Percentiles rank a stretch among this genome's conserved stretches.
Evolutionary conservation across 2,113 vertebrate genomes (phyloP).

Genomic region (Petrocephalus microphthalmus): DNA sequence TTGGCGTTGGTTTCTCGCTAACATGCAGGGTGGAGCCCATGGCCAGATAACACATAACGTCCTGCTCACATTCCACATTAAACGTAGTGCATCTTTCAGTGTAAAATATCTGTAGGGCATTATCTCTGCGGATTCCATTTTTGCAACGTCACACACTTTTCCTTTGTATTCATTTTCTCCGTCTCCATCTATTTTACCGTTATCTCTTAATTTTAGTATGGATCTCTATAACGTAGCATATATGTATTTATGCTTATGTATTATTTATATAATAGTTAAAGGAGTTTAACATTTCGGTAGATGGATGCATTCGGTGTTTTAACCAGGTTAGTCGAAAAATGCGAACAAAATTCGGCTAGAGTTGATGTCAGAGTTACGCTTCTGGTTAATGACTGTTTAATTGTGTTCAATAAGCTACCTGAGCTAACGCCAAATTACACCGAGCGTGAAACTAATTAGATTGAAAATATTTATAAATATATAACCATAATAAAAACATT

Average conservation of each 20-base stretch:
- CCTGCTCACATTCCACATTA: neutral
- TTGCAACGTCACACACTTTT: neutral
- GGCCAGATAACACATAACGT: neutral
- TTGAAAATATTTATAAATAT: constrained; percentile 70
- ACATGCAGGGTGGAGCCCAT: neutral
- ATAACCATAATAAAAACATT: constrained; percentile 47
- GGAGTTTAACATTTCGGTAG: neutral
- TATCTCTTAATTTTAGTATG: neutral
- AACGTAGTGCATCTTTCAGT: neutral
- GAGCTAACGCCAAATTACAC: neutral
- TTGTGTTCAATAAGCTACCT: neutral
- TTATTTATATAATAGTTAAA: neutral
- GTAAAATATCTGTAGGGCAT: neutral
- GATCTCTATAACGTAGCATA: neutral
- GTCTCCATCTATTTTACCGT: neutral
- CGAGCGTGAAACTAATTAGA: constrained; percentile 45
- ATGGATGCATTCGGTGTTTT: neutral
- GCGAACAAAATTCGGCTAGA: neutral
- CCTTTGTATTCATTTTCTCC: neutral
- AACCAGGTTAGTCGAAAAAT: neutral
- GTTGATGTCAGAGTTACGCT: neutral
- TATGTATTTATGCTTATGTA: neutral
- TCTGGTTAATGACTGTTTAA: neutral
- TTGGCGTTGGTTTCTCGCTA: neutral
- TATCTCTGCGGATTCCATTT: neutral